Percentiles rank a stretch among this genome's conserved stretches.
These are phyloP conservation scores for Anthrax anthrax DNA, from an alignment of 2,888 invertebrate genomes.

Conservation along the genomic window DNA sequence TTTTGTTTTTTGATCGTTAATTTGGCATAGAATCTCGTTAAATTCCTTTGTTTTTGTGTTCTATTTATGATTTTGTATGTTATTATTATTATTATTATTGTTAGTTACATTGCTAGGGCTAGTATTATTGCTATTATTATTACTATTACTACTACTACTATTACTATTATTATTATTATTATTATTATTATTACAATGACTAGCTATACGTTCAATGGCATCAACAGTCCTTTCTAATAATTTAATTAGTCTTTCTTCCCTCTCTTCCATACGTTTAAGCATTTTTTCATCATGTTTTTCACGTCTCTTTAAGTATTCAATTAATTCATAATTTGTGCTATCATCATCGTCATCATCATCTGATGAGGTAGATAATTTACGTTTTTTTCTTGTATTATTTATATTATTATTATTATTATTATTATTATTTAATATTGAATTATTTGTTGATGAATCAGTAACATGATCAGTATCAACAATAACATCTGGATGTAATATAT, in stretches of 20 bases:
- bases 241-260: slow-evolving; percentile 30
- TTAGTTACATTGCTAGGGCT: background rate
- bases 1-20: too few relatives aligned
- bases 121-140: background rate
- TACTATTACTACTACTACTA: background rate
- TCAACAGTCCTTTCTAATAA: slow-evolving; percentile 31
- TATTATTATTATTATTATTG: background rate
- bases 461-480: slow-evolving; percentile 34
- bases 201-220: slow-evolving; percentile 29
- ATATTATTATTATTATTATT: background rate
- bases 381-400: slow-evolving; percentile 18
- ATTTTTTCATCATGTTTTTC: slow-evolving; percentile 33
- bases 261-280: slow-evolving; percentile 31
- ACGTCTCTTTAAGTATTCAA: slow-evolving; percentile 31
- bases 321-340: slow-evolving; percentile 31
- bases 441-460: slow-evolving; percentile 24
- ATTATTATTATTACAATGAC: slow-evolving; percentile 6
- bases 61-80: background rate
- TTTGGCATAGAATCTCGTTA: too few relatives aligned
- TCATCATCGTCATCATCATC: slow-evolving; percentile 9
- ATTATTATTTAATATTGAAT: background rate
- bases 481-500: slow-evolving; percentile 32
- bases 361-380: slow-evolving; percentile 32
- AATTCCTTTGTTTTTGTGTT: too few relatives aligned
- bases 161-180: background rate